A percentile compares a stretch with the other conserved stretches of the same genome.
Conservation (phyloP, 92 coral and sea anemone genomes). For the Paramuricea clavata region DNA sequence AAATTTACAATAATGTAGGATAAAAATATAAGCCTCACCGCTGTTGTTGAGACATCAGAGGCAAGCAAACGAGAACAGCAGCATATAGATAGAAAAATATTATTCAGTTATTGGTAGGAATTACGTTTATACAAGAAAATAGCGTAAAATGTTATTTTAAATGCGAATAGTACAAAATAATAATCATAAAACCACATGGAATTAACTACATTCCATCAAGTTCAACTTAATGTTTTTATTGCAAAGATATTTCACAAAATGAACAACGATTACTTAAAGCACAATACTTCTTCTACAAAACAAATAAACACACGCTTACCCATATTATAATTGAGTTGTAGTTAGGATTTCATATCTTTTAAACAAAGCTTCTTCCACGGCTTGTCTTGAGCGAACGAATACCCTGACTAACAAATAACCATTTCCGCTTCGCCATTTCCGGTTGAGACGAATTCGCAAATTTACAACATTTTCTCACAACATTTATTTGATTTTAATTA, state of each 20-base stretch:
- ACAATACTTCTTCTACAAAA: neutral
- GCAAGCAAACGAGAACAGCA: slow-evolving; percentile 35
- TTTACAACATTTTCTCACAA: neutral
- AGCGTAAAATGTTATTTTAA: neutral
- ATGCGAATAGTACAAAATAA: neutral
- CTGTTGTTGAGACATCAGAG: slow-evolving; percentile 36
- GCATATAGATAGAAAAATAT: slow-evolving; percentile 3
- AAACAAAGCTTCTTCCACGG: neutral
- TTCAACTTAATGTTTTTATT: neutral
- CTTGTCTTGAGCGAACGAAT: neutral
- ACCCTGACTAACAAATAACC: slow-evolving; percentile 16
- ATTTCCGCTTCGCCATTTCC: slow-evolving; percentile 46
- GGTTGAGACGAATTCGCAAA: neutral
- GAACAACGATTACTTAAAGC: neutral
- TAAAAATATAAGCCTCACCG: slow-evolving; percentile 47
- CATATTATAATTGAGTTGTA: slow-evolving; percentile 9
- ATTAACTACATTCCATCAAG: slow-evolving; percentile 13
- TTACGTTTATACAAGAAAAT: neutral
- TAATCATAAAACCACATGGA: slow-evolving; percentile 30
- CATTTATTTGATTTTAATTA: neutral
- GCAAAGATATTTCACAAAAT: neutral
- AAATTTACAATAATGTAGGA: neutral
- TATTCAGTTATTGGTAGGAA: neutral
- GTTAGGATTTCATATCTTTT: slow-evolving; percentile 36
- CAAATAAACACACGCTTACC: slow-evolving; percentile 24